A percentile compares a stretch with the other conserved stretches of the same genome.
These are phyloP conservation scores for Agonopterix heracliana DNA, from an alignment of 2,888 invertebrate species.

Conservation along the genomic window DNA sequence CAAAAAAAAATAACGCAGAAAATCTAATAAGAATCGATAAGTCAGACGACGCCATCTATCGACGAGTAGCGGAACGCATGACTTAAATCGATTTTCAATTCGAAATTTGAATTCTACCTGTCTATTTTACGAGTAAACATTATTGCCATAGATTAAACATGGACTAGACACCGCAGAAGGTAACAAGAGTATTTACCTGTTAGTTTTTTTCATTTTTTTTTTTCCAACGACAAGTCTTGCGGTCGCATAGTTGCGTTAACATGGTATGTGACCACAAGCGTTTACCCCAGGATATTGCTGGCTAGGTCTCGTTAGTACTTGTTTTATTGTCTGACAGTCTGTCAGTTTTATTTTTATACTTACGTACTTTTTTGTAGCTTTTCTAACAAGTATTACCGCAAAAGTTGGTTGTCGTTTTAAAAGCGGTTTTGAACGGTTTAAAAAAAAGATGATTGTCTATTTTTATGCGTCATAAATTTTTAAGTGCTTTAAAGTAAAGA, in stretches of 20 bases:
- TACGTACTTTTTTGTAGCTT: conserved; percentile 26
- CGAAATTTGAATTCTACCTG: neutral
- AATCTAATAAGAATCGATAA: no score
- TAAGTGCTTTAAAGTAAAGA: no score
- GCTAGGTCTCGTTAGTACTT: conserved; percentile 41
- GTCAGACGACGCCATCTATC: conserved; percentile 52
- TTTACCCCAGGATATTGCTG: conserved; percentile 18
- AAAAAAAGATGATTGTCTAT: no score
- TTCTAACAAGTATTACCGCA: conserved; percentile 32
- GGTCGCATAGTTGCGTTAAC: conserved; percentile 22
- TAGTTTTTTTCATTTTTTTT: neutral
- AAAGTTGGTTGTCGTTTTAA: conserved; percentile 12
- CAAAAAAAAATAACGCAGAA: no score
- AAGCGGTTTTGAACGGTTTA: no score
- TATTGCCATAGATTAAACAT: no score
- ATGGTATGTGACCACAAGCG: conserved; percentile 23
- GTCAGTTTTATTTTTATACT: conserved; percentile 25
- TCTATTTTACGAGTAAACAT: no score
- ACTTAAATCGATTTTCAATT: conserved; percentile 40
- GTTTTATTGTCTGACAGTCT: conserved; percentile 43
- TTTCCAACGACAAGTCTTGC: conserved; percentile 26
- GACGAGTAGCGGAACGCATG: conserved; percentile 45
- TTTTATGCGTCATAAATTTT: no score
- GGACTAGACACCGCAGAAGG: no score
- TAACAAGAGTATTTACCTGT: no score